Evolutionary conservation across 2,113 vertebrate genomes (phyloP).

Genomic region (Epinephelus cyanopodus): DNA sequence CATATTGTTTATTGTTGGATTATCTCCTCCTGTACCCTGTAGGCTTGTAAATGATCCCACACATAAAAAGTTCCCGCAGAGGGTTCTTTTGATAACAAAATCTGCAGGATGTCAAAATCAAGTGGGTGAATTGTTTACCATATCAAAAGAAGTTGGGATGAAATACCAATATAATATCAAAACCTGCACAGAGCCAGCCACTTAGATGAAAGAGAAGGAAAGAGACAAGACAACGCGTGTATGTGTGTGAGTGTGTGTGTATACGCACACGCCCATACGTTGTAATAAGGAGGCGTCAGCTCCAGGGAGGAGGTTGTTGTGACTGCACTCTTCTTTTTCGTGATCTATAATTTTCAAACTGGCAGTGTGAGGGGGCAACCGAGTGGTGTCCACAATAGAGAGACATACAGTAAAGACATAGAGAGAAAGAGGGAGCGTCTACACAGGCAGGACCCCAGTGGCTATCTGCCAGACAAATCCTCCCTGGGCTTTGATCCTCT

Average conservation of each 20-base stretch:
- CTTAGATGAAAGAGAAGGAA: slow-evolving; percentile 28
- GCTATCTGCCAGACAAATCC: slow-evolving; percentile 75
- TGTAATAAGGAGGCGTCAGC: slow-evolving; percentile 76
- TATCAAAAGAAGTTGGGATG: slow-evolving; percentile 29
- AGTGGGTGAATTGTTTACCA: slow-evolving; percentile 23
- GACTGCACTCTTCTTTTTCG: slow-evolving; percentile 74
- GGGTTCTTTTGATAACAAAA: slow-evolving; percentile 37
- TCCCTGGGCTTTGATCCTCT: slow-evolving; percentile 72
- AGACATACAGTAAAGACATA: slow-evolving; percentile 36
- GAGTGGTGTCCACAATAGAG: slow-evolving; percentile 29
- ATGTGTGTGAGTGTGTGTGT: too few relatives aligned
- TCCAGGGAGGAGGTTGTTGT: slow-evolving; percentile 73
- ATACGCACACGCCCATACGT: slow-evolving; percentile 11
- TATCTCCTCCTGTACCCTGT: slow-evolving; percentile 17
- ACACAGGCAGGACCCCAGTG: slow-evolving; percentile 57
- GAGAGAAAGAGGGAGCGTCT: slow-evolving; percentile 33
- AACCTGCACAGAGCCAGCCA: slow-evolving; percentile 27
- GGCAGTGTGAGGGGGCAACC: slow-evolving; percentile 80
- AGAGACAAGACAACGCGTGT: not conserved
- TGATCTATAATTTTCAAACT: slow-evolving; percentile 88
- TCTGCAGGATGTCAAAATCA: slow-evolving; percentile 36
- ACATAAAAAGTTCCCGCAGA: slow-evolving; percentile 2
- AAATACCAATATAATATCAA: slow-evolving; percentile 43
- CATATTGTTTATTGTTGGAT: slow-evolving; percentile 30
- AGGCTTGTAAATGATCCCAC: slow-evolving; percentile 11